Evolutionary conservation across 2,888 invertebrate genomes (phyloP).

Genomic region (Hydrotaea diabolus): DNA sequence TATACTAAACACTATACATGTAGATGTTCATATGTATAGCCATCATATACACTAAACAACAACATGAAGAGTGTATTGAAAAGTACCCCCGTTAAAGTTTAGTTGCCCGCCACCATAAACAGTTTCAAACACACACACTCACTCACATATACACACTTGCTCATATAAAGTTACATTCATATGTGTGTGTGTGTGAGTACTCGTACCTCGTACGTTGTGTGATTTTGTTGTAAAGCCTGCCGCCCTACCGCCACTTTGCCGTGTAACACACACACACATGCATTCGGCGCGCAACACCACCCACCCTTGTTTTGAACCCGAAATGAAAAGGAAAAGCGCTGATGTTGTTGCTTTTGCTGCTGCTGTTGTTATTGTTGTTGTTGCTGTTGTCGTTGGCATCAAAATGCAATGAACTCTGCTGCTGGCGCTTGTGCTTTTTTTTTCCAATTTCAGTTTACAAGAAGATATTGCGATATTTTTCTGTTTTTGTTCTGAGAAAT

Average conservation of each 20-base stretch:
- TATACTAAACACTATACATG: not conserved
- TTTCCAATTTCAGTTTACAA: constrained; percentile 32
- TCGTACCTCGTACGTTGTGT: constrained; percentile 47
- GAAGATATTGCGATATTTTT: constrained; percentile 35
- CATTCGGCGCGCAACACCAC: constrained; percentile 54
- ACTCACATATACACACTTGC: not conserved
- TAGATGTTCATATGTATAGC: constrained; percentile 1
- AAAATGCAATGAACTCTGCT: constrained; percentile 79
- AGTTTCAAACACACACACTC: not conserved
- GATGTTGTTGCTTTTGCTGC: too few species aligned
- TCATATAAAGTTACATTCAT: constrained; percentile 68
- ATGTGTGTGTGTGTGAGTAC: constrained; percentile 31
- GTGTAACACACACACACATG: constrained; percentile 27
- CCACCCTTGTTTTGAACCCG: constrained; percentile 60
- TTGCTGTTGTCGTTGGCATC: constrained; percentile 72
- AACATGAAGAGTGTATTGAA: constrained; percentile 51
- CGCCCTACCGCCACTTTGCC: not conserved
- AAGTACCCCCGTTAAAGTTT: constrained; percentile 60
- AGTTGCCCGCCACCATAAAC: constrained; percentile 45
- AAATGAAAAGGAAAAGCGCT: constrained; percentile 53
- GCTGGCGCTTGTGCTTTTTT: constrained; percentile 42
- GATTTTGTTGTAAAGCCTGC: constrained; percentile 48
- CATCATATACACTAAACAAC: constrained; percentile 23
- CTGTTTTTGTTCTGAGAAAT: constrained; percentile 38
- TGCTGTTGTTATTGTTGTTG: constrained; percentile 68